Percentiles rank a stretch among this genome's conserved stretches.
Evolutionary conservation across 2,113 vertebrate genomes (phyloP).

Genomic region (Centropus bengalensis): DNA sequence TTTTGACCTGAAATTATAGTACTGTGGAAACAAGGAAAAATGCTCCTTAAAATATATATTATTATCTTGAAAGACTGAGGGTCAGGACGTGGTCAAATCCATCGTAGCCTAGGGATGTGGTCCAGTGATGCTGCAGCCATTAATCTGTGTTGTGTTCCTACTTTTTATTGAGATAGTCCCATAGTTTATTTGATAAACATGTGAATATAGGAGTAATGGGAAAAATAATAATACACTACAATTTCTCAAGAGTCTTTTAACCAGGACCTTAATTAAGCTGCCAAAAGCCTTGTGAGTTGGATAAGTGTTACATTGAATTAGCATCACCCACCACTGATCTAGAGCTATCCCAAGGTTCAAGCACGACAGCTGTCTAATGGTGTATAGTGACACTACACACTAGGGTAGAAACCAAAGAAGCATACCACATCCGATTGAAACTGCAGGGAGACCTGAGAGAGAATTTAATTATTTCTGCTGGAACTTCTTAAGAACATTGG

Average conservation of each 20-base stretch:
- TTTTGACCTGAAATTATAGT: conserved; percentile 15
- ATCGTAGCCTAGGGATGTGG: neutral
- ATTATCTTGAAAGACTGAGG: neutral
- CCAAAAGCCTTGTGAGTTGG: conserved; percentile 4
- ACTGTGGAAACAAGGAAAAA: conserved; percentile 5
- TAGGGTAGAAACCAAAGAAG: neutral
- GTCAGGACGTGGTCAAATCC: conserved; percentile 1
- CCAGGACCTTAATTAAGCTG: conserved; percentile 2
- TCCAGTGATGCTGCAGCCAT: neutral
- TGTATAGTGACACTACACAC: conserved; percentile 22
- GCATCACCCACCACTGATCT: neutral
- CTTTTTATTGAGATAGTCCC: neutral
- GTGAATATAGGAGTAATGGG: neutral
- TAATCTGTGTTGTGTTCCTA: neutral
- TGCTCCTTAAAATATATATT: neutral
- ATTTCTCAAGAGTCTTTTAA: neutral
- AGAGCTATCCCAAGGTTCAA: conserved; percentile 32
- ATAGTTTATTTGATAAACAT: neutral
- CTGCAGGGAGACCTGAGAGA: conserved; percentile 32
- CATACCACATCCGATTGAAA: conserved; percentile 51
- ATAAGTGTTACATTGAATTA: neutral
- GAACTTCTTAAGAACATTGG: conserved; percentile 59
- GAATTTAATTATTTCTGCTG: conserved; percentile 56
- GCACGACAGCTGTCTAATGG: conserved; percentile 61
- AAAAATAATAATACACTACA: neutral